Conservation (phyloP, 2,113 vertebrate genomes). For the Pipa parva region DNA sequence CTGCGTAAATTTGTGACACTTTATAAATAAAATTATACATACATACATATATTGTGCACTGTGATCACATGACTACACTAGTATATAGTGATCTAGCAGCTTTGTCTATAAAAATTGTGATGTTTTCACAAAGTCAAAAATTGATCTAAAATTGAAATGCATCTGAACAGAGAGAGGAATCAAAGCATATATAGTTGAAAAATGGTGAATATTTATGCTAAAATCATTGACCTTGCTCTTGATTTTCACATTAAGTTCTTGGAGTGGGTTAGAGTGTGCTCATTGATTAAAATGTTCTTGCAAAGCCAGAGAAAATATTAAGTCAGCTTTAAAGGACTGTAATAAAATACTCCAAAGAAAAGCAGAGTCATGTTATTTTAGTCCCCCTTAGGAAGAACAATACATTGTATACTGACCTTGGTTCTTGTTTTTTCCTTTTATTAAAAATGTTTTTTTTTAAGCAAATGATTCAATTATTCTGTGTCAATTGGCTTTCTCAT, state of each 20-base stretch:
- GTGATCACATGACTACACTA: too few relatives aligned
- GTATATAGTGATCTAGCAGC: too few relatives aligned
- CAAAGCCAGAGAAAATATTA: conserved; percentile 14
- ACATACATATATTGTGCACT: too few relatives aligned
- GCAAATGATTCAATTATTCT: too few relatives aligned
- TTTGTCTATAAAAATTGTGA: too few relatives aligned
- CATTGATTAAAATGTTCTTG: conserved; percentile 43
- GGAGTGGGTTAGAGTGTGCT: conserved; percentile 45
- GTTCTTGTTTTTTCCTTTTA: too few relatives aligned
- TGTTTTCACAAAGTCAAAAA: too few relatives aligned
- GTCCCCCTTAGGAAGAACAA: conserved; percentile 20
- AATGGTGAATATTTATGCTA: neutral
- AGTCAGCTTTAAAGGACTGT: conserved; percentile 47
- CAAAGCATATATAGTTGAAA: neutral
- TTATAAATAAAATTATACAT: too few relatives aligned
- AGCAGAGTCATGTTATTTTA: conserved; percentile 32
- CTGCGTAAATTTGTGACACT: too few relatives aligned
- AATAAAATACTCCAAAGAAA: conserved; percentile 46
- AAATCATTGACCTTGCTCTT: conserved; percentile 7
- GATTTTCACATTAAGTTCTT: conserved; percentile 46
- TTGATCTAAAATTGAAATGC: too few relatives aligned
- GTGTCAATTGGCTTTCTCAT: too few relatives aligned
- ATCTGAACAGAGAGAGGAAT: neutral
- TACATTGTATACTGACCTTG: conserved; percentile 19
- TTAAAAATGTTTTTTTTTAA: neutral